phyloP scores from a whole-genome alignment of 1,140 invertebrate species.

The Rhopalosiphum maidis region DNA sequence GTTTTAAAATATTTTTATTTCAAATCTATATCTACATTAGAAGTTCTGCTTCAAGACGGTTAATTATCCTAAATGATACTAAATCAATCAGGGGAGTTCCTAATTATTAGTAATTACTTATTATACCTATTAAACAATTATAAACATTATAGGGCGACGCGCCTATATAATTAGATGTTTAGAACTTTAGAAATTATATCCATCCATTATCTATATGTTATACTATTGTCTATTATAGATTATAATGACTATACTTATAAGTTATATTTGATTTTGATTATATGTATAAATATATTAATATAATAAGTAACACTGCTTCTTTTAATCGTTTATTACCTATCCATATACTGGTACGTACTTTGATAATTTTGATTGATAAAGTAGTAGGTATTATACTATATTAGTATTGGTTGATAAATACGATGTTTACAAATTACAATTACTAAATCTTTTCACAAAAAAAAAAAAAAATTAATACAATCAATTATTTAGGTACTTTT shows the following conservation, averaged over 20 bases:
- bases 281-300: too few relatives aligned
- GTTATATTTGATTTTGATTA: too few relatives aligned
- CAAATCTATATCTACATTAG: neutral
- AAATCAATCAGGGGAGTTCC: neutral
- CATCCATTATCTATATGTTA: too few relatives aligned
- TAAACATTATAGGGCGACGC: neutral
- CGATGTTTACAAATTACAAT: too few relatives aligned
- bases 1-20: neutral
- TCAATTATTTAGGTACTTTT: too few relatives aligned
- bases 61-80: neutral
- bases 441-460: too few relatives aligned
- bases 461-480: too few relatives aligned
- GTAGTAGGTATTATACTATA: too few relatives aligned
- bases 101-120: neutral
- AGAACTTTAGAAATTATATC: neutral
- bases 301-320: neutral
- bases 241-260: too few relatives aligned
- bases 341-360: neutral
- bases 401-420: too few relatives aligned
- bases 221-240: too few relatives aligned
- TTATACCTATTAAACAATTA: neutral
- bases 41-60: neutral
- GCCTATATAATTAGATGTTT: neutral
- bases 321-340: neutral
- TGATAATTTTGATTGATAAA: too few relatives aligned